Conservation (phyloP, 2,797 vertebrate genomes). For the Gambelia wislizenii region DNA sequence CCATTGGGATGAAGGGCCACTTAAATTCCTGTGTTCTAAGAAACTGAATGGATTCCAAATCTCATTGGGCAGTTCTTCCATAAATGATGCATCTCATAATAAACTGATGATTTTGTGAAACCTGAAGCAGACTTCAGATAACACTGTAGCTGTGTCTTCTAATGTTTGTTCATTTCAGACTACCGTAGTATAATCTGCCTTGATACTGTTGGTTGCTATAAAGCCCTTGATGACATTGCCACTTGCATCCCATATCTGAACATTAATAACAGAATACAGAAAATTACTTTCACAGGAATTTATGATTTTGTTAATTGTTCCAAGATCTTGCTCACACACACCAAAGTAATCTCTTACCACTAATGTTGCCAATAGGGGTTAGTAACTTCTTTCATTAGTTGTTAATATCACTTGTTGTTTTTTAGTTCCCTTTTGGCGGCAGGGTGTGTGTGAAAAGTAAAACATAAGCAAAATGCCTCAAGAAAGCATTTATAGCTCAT, state of each 20-base stretch:
- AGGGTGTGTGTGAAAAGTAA: too few relatives aligned
- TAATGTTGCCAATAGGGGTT: too few relatives aligned
- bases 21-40: not conserved
- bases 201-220: not conserved
- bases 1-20: not conserved
- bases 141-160: not conserved
- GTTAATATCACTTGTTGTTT: too few relatives aligned
- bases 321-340: not conserved
- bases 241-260: not conserved
- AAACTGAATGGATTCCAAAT: not conserved
- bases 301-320: not conserved
- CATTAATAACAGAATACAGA: not conserved
- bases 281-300: not conserved
- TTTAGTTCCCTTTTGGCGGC: too few relatives aligned
- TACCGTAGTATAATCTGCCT: not conserved
- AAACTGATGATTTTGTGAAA: not conserved
- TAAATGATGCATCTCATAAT: not conserved
- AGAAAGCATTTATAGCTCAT: too few relatives aligned
- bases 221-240: not conserved
- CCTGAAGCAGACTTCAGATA: not conserved
- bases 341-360: too few relatives aligned
- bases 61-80: not conserved
- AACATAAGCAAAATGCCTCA: too few relatives aligned
- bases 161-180: not conserved
- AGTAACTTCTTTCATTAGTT: too few relatives aligned